Evolutionary conservation across 2,113 vertebrate genomes (phyloP), one percentile per base, ranked within the genome.

Genomic region (Sterrhoptilus dennistouni): DNA sequence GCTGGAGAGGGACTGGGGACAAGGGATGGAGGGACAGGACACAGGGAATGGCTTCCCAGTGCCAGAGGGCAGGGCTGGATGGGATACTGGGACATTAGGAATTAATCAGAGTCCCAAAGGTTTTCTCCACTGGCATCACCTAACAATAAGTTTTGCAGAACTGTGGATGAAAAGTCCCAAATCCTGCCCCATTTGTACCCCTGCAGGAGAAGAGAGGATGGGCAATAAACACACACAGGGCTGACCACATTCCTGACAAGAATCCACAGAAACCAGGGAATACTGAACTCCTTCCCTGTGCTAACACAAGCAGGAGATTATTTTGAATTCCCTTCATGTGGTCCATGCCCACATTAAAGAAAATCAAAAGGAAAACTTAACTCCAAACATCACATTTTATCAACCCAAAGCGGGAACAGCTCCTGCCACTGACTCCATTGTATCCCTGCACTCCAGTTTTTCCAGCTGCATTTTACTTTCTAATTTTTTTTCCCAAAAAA

Each of bases 221-320:
- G 24, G 14, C 36, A 28, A 12, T 12, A 1, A 42, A 60, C 3
- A n/a, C 0, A 5, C 16, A 25, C 8, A 13, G 12, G 8, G 28
- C 61, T 14, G 12, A 16, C 4, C 6, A 54, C 4, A 19, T 8
- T 52, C 29, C 53, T 11, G 6, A 20, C 19, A 31, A 19, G 14
- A 11, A 38, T 1, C 22, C 17, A 27, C 36, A 28, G 21, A 63
- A 28, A 53, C 3, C 27, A 33, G 7, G 31, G 52, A 66, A 16
- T 11, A 21, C 54, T 45, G 31, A 84, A 35, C 18, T 60, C 47
- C 27, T 24, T 47, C 29, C 27, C 44, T 57, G 11, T 3, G 19
- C 13, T 40, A 74, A 61, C 23, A 71, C 35, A 38, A 45, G 11
- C 35, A 14, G 5, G 8, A 81, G 23, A 4, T 59, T 6, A 13